A percentile compares a stretch with the other conserved stretches of the same genome.
These are phyloP conservation scores for Intellagama lesueurii DNA, from an alignment of 2,797 vertebrate species.

Conservation along the genomic window DNA sequence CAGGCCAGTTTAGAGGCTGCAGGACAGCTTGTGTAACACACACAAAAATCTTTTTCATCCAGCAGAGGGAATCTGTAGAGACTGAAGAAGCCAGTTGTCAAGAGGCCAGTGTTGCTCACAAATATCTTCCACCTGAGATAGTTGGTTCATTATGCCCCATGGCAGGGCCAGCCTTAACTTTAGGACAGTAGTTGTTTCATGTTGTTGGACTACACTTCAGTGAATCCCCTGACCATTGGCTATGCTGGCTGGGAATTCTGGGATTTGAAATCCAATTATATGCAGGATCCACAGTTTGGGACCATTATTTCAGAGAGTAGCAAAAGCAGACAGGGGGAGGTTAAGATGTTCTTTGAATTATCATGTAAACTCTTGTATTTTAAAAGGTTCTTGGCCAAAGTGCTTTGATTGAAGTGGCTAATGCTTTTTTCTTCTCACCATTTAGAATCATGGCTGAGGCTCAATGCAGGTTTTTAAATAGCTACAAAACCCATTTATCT, in stretches of 20 bases:
- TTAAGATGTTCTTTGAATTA: background rate
- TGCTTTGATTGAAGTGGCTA: no score
- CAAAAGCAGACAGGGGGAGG: background rate
- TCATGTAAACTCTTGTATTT: background rate
- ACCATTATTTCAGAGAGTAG: background rate
- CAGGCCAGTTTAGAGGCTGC: background rate
- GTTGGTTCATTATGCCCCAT: background rate
- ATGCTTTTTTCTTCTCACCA: slow-evolving; percentile 28
- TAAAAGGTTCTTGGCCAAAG: slow-evolving; percentile 28
- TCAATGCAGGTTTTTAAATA: slow-evolving; percentile 42
- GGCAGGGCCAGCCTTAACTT: background rate
- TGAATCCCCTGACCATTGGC: background rate
- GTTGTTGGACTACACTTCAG: background rate
- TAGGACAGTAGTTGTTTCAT: background rate
- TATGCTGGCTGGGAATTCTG: background rate
- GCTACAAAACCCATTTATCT: slow-evolving; percentile 33
- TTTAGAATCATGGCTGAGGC: slow-evolving; percentile 17
- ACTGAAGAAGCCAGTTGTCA: no score
- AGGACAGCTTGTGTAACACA: background rate
- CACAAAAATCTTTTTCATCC: background rate
- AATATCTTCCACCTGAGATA: background rate
- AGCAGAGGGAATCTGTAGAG: no score
- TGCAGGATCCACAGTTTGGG: background rate
- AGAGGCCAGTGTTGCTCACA: no score
- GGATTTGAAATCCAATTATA: background rate